Evolutionary conservation across 2,113 vertebrate species (phyloP).

Genomic region (Passer montanus): DNA sequence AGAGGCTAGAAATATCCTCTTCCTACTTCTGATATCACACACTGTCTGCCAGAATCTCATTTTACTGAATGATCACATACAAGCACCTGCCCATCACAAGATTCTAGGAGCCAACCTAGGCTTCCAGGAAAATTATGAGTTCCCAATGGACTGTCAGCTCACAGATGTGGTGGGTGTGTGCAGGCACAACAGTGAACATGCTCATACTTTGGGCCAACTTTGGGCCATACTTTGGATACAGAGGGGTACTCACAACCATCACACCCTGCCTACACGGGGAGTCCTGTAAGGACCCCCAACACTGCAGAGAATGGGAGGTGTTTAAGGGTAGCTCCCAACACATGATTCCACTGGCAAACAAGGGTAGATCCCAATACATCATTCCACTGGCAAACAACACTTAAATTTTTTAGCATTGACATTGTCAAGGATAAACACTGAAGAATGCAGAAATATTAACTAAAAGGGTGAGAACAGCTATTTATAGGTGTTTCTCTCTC

Average conservation of each 20-base stretch:
- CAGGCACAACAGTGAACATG: fast-evolving
- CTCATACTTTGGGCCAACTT: background rate
- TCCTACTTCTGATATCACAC: background rate
- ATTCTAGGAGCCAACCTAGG: background rate
- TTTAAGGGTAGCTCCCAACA: background rate
- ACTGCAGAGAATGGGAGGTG: background rate
- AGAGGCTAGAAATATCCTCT: background rate
- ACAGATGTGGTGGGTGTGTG: background rate
- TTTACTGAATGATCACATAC: background rate
- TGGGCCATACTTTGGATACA: background rate
- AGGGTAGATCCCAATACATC: background rate
- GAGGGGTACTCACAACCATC: background rate
- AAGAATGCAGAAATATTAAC: background rate
- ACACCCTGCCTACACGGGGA: background rate
- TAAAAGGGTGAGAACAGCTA: background rate
- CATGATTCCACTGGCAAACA: background rate
- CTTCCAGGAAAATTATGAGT: background rate
- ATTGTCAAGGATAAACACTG: background rate
- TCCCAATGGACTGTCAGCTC: background rate
- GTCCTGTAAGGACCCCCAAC: background rate
- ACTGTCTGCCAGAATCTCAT: background rate
- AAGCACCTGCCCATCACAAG: background rate
- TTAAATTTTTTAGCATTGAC: background rate
- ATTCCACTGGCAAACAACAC: background rate
- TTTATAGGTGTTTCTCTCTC: background rate